A percentile compares a stretch with the other conserved stretches of the same genome.
phyloP scores from a whole-genome alignment of 1,140 invertebrate genomes.

The Euglossa dilemma region DNA sequence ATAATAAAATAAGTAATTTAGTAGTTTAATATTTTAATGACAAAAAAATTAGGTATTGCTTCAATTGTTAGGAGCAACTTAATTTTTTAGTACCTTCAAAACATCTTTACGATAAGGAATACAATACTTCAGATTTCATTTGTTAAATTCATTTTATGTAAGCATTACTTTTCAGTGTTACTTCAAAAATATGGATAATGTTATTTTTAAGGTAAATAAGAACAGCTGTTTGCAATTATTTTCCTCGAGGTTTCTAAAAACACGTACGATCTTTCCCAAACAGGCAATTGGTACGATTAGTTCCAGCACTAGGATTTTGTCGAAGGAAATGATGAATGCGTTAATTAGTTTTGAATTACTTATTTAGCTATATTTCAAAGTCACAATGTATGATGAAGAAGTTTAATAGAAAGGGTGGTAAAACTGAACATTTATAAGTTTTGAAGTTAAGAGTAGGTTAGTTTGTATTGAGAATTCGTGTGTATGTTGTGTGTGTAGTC shows the following conservation, averaged over 20 bases:
- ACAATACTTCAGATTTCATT: conserved; percentile 4
- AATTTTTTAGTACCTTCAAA: conserved; percentile 20
- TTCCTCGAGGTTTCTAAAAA: background rate
- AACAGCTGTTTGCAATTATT: conserved; percentile 1
- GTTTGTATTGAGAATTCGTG: conserved; percentile 80
- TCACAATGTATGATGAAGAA: conserved; percentile 36
- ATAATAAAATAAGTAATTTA: background rate
- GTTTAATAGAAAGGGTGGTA: conserved; percentile 33
- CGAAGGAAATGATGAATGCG: conserved; percentile 43
- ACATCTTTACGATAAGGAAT: background rate
- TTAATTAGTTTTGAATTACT: conserved; percentile 66
- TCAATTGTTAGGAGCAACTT: background rate
- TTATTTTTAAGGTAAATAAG: conserved; percentile 4
- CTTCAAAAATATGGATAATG: background rate
- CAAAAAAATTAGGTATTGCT: conserved; percentile 1
- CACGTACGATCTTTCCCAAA: conserved; percentile 53
- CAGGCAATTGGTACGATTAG: conserved; percentile 71
- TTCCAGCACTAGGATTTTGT: conserved; percentile 63
- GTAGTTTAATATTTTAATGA: conserved; percentile 6
- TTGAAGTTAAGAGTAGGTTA: conserved; percentile 77
- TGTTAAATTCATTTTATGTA: background rate
- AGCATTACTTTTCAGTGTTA: background rate
- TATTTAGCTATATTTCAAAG: conserved; percentile 63
- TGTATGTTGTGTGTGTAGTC: conserved; percentile 82
- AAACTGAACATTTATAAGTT: conserved; percentile 74